Percentiles rank a stretch among this genome's conserved stretches.
Conservation (phyloP, 2,113 vertebrate genomes). For the Protobothrops mucrosquamatus region DNA sequence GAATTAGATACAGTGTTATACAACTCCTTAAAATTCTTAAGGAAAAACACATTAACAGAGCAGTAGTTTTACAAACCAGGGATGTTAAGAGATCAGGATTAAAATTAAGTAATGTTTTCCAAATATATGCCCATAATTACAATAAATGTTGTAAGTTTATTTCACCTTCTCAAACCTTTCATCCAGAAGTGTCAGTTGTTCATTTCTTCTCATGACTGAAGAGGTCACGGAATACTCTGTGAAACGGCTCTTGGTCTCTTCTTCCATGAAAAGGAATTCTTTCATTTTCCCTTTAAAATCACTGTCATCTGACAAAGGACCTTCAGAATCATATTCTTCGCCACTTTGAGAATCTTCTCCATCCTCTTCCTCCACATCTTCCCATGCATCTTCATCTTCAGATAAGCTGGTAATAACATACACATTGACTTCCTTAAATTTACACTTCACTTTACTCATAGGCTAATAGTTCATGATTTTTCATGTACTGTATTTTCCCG, state of each 20-base stretch:
- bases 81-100: not conserved
- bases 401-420: conserved; percentile 52
- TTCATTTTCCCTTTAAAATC: conserved; percentile 9
- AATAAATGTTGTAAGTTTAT: not conserved
- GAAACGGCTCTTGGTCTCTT: conserved; percentile 95
- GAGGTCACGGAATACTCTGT: conserved; percentile 94
- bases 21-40: not conserved
- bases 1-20: not conserved
- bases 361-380: conserved; percentile 75
- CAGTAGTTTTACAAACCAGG: not conserved
- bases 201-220: conserved; percentile 91
- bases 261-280: conserved; percentile 84
- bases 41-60: not conserved
- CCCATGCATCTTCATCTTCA: conserved; percentile 78
- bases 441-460: not conserved
- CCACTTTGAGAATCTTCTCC: conserved; percentile 46
- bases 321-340: conserved; percentile 69
- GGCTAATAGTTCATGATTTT: not conserved
- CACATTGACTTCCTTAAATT: not conserved
- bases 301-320: conserved; percentile 68
- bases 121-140: not conserved
- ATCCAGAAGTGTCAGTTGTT: conserved; percentile 90
- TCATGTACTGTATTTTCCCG: not conserved
- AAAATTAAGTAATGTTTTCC: not conserved
- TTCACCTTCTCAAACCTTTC: conserved; percentile 94